Percentiles rank a stretch among this genome's conserved stretches.
Evolutionary conservation across 2,888 invertebrate species (phyloP).

Genomic region (Zelleria hepariella): DNA sequence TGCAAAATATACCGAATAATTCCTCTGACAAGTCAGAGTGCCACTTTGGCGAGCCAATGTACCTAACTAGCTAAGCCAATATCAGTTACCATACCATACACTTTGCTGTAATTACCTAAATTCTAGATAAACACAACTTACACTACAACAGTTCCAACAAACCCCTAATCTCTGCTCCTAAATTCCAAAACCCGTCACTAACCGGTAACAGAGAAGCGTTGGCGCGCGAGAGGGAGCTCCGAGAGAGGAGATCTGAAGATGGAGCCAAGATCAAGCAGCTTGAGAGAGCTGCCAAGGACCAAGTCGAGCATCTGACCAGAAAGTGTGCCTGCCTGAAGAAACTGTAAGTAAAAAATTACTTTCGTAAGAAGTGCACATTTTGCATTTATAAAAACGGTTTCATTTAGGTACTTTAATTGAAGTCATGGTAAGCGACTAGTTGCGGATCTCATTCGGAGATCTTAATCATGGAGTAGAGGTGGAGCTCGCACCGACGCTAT

Average conservation of each 20-base stretch:
- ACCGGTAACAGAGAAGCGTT: slow-evolving; percentile 51
- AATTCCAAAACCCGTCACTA: slow-evolving; percentile 19
- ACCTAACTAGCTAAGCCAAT: no score
- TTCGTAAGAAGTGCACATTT: no score
- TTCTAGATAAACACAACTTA: not conserved
- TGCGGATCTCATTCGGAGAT: no score
- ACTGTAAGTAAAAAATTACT: slow-evolving; percentile 62
- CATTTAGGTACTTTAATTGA: no score
- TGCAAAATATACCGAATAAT: no score
- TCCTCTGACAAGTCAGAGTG: no score
- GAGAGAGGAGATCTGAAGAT: slow-evolving; percentile 55
- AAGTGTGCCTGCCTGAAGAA: slow-evolving; percentile 75
- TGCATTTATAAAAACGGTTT: no score
- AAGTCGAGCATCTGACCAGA: slow-evolving; percentile 72
- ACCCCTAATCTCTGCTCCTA: slow-evolving; percentile 27
- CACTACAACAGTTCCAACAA: not conserved
- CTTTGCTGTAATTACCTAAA: not conserved
- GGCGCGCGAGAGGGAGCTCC: slow-evolving; percentile 51
- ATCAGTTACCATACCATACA: no score
- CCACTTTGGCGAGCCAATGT: no score
- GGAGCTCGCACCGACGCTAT: no score
- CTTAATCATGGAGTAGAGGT: no score
- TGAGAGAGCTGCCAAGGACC: slow-evolving; percentile 64
- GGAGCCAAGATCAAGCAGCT: slow-evolving; percentile 47
- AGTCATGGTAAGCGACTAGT: no score